phyloP scores from a whole-genome alignment of 2,888 invertebrate genomes.

The Eupithecia centaureata region DNA sequence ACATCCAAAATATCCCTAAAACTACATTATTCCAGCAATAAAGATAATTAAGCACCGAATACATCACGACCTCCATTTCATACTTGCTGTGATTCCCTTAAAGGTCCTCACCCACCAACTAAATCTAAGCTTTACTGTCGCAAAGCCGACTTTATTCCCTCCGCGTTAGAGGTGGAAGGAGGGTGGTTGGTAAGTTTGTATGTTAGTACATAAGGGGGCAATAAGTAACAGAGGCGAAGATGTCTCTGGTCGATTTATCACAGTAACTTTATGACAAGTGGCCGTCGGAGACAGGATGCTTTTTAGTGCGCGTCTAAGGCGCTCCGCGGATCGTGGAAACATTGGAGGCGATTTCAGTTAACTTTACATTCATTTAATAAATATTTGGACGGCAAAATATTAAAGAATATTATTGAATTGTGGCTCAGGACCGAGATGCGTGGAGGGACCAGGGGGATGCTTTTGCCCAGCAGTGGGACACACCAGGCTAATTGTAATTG shows the following conservation, averaged over 20 bases:
- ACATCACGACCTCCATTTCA: slow-evolving; percentile 70
- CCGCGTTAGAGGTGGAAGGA: slow-evolving; percentile 26
- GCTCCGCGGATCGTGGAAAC: slow-evolving; percentile 42
- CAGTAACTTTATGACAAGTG: slow-evolving; percentile 79
- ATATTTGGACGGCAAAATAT: too few species aligned
- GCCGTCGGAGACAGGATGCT: slow-evolving; percentile 76
- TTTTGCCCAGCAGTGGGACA: too few species aligned
- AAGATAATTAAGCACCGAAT: slow-evolving; percentile 73
- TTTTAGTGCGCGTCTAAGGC: slow-evolving; percentile 68
- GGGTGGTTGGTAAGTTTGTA: slow-evolving; percentile 34
- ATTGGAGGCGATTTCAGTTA: slow-evolving; percentile 27
- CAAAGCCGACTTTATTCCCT: slow-evolving; percentile 16
- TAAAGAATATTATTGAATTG: too few species aligned
- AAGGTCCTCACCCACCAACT: slow-evolving; percentile 30
- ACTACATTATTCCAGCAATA: slow-evolving; percentile 53
- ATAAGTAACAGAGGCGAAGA: slow-evolving; percentile 76
- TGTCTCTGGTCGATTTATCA: slow-evolving; percentile 79
- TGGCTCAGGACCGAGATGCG: too few species aligned
- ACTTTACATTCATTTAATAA: not conserved
- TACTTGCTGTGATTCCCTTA: slow-evolving; percentile 62
- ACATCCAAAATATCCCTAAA: slow-evolving; percentile 34
- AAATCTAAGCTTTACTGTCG: not conserved
- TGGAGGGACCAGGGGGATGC: too few species aligned
- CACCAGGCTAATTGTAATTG: too few species aligned
- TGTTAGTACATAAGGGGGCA: slow-evolving; percentile 71